Conservation (phyloP, 2,888 invertebrate genomes). For the Drosophila paracracens region DNA sequence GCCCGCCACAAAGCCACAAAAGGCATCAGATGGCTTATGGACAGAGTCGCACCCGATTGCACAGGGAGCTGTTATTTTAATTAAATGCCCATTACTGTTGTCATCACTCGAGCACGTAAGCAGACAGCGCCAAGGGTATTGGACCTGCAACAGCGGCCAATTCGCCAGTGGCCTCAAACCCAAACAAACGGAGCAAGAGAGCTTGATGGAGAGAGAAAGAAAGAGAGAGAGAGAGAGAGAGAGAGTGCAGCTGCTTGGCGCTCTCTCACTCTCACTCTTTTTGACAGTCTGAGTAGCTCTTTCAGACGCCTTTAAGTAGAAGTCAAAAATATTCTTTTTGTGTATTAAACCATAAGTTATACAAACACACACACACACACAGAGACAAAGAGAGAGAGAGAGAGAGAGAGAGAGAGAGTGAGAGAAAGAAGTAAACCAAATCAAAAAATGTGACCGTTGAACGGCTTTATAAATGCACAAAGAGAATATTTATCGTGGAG, state of each 20-base stretch:
- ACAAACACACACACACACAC: constrained; percentile 7
- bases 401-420: too few relatives aligned
- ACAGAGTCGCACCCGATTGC: constrained; percentile 6
- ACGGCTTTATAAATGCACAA: constrained; percentile 27
- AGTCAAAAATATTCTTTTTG: constrained; percentile 31
- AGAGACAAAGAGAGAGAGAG: background rate
- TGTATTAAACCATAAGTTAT: constrained; percentile 35
- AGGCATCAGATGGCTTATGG: constrained; percentile 4
- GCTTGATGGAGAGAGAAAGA: background rate
- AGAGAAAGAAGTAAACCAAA: constrained; percentile 30
- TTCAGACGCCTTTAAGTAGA: constrained; percentile 21
- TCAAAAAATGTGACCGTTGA: constrained; percentile 25
- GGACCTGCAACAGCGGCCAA: constrained; percentile 23
- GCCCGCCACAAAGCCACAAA: constrained; percentile 28
- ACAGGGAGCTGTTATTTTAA: constrained; percentile 52
- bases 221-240: background rate
- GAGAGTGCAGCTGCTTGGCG: background rate
- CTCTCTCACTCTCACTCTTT: constrained; percentile 16
- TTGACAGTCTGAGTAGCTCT: constrained; percentile 10
- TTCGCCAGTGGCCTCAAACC: constrained; percentile 65
- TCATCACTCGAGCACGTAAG: constrained; percentile 34
- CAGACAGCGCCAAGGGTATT: background rate
- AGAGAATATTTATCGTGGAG: constrained; percentile 19
- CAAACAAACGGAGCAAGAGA: constrained; percentile 61
- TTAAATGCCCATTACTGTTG: constrained; percentile 64